Conservation (phyloP, 2,113 vertebrate genomes). For the Hippopotamus amphibius region DNA sequence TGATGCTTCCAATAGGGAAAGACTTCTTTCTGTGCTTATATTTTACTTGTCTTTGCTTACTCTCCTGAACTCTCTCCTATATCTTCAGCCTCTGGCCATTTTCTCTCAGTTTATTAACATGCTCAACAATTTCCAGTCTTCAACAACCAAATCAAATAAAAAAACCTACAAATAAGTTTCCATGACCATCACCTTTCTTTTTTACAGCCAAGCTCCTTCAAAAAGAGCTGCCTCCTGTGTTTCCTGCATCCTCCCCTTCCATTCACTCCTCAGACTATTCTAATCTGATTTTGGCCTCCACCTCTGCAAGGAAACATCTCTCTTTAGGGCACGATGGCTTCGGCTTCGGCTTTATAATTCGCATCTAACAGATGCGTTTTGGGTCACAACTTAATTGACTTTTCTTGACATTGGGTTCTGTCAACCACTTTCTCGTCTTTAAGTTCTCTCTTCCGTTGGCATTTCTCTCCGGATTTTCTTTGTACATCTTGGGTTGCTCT, state of each 20-base stretch:
- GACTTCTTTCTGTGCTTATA: background rate
- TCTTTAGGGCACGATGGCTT: background rate
- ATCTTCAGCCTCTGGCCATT: background rate
- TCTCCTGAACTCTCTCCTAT: background rate
- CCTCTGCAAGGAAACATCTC: background rate
- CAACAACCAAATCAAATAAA: background rate
- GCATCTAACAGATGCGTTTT: background rate
- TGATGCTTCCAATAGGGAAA: background rate
- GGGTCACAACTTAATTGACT: background rate
- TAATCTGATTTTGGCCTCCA: background rate
- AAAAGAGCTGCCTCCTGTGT: background rate
- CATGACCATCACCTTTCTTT: background rate
- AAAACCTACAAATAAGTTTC: background rate
- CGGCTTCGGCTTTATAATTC: background rate
- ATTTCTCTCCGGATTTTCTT: background rate
- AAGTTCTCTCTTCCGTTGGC: background rate
- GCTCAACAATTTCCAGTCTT: background rate
- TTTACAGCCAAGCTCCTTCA: background rate
- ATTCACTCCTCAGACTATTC: background rate
- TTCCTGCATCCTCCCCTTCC: background rate
- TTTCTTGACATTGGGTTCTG: conserved; percentile 1
- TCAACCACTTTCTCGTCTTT: background rate
- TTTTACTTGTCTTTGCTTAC: background rate
- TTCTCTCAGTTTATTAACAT: background rate
- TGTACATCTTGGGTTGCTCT: background rate